Evolutionary conservation across 2,797 vertebrate species (phyloP).

Genomic region (Gallinago solitaria): DNA sequence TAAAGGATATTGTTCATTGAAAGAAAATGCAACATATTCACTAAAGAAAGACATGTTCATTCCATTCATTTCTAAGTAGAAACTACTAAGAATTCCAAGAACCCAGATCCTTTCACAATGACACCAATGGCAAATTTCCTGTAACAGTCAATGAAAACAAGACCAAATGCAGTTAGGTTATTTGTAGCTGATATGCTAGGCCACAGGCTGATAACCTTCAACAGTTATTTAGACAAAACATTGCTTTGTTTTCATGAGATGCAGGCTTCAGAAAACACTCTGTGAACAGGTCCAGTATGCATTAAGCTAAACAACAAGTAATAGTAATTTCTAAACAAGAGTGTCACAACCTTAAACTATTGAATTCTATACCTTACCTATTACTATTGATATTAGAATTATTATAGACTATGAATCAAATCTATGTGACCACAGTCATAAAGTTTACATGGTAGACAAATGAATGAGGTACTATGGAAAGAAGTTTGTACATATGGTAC

Average conservation of each 20-base stretch:
- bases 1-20: not conserved
- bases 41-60: not conserved
- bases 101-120: not conserved
- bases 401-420: not conserved
- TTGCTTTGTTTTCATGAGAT: not conserved
- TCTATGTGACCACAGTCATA: not conserved
- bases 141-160: not conserved
- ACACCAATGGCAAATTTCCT: not conserved
- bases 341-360: not conserved
- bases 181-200: not conserved
- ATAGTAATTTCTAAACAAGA: not conserved
- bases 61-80: not conserved
- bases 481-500: too few species aligned
- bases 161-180: not conserved
- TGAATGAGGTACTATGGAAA: not conserved
- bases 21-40: not conserved
- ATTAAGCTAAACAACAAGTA: not conserved
- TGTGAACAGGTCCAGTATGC: not conserved
- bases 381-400: not conserved
- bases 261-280: not conserved
- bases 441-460: not conserved
- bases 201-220: rapidly evolving
- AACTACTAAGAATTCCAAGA: not conserved
- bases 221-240: not conserved
- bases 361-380: not conserved